Evolutionary conservation across 2,888 invertebrate species (phyloP).

Genomic region (Nemoura dubitans): DNA sequence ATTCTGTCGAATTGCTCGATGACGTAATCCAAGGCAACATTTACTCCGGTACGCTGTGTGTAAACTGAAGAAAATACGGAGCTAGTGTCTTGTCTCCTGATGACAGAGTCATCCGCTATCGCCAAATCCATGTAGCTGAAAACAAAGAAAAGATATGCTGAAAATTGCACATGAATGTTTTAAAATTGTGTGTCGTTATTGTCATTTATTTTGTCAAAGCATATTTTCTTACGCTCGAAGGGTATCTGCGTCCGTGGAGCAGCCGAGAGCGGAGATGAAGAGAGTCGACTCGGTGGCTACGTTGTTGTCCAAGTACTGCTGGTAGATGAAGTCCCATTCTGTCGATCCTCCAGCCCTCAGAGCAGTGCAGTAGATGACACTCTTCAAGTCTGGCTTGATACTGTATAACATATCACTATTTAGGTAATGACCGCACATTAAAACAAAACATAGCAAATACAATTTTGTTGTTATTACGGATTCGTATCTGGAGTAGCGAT

Average conservation of each 20-base stretch:
- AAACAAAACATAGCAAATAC: neutral
- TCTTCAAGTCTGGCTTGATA: conserved; percentile 78
- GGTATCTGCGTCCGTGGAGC: conserved; percentile 61
- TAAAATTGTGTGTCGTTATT: too few relatives aligned
- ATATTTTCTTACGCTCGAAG: conserved; percentile 47
- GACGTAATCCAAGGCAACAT: conserved; percentile 46
- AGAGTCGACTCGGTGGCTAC: conserved; percentile 70
- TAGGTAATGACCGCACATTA: too few relatives aligned
- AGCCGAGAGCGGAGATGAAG: conserved; percentile 69
- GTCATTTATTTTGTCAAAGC: too few relatives aligned
- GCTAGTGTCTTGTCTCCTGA: conserved; percentile 46
- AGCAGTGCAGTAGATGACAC: conserved; percentile 72
- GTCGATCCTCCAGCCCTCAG: conserved; percentile 69
- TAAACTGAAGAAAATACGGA: conserved; percentile 49
- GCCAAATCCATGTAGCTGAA: conserved; percentile 45
- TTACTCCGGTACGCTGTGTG: conserved; percentile 44
- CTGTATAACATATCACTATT: too few relatives aligned
- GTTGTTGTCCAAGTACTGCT: conserved; percentile 60
- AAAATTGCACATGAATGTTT: neutral
- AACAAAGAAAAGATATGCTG: too few relatives aligned
- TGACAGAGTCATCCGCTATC: conserved; percentile 34
- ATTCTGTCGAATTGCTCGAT: conserved; percentile 40
- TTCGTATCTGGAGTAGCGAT: conserved; percentile 20
- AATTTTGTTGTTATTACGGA: neutral
- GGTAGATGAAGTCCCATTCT: conserved; percentile 78